Evolutionary conservation across 2,888 invertebrate species (phyloP), one percentile per base, ranked within the genome.

Genomic region (Meta bourneti): DNA sequence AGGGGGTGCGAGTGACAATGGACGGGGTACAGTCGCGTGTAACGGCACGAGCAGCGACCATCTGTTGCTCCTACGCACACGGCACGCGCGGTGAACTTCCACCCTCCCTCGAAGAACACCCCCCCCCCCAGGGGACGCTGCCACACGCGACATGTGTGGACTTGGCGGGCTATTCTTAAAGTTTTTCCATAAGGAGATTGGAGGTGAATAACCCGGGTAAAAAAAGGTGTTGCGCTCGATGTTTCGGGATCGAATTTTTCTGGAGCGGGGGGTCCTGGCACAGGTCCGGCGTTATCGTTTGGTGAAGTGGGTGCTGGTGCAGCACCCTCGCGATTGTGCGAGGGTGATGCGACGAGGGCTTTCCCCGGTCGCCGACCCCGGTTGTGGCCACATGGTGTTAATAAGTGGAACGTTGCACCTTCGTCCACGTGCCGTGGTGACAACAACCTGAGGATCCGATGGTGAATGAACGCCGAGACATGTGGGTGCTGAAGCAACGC

Each of bases 41-140:
- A 91, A 91, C 91, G 91, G 91, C 91, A 91, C 91, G 91, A 91
- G 90, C 81, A 48, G 90, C 80, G 74, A 61, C 91, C 87, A 91
- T 91, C 91, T 91, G 91, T 91, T 75, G 91, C 91, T 91, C 91
- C 91, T 91, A 91, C 87, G 83, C 90, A 84, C 78, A 81, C 82
- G 86, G 90, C 90, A 81, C 90, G 90, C 75, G 90, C 90, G 20
- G 86, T 69, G 34, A 49, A 52, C 80, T 79, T n/a, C 72, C 71
- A 78, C 77, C 77, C 89, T 34, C 34, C 75, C 82, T n/a, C 54
- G 11, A 82, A 74, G 75, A 48, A 88, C n/a, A 54, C 77, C 77
- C 85, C 84, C 80, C n/a, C 61, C 77, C 77, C 85, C 84, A 74
- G 2, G 7, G 11, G 51, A 75, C 71, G 19, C n/a, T 48, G n/a